phyloP scores from a whole-genome alignment of 1,140 invertebrate species.

The Pseudomyrmex concolor region DNA sequence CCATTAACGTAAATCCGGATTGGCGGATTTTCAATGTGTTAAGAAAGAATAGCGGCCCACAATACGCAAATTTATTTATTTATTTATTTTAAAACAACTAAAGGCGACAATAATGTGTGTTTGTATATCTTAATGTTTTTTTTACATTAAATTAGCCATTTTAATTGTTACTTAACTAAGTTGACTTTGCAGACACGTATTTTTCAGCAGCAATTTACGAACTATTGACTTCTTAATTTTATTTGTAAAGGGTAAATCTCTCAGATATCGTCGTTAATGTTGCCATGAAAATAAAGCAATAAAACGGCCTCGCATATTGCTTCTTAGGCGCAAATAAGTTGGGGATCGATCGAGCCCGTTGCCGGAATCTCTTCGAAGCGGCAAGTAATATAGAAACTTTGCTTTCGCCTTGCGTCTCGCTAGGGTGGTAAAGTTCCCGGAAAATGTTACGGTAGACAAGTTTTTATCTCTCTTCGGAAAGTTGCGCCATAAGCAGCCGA shows the following conservation, averaged over 20 bases:
- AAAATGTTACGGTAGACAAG: slow-evolving; percentile 58
- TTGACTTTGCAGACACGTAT: neutral
- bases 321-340: slow-evolving; percentile 58
- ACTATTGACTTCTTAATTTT: neutral
- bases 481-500: slow-evolving; percentile 53
- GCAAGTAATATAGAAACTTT: slow-evolving; percentile 65
- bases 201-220: neutral
- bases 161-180: neutral
- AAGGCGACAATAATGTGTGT: too few relatives aligned
- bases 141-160: neutral
- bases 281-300: slow-evolving; percentile 22
- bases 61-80: too few relatives aligned
- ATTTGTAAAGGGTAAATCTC: neutral
- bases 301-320: slow-evolving; percentile 38
- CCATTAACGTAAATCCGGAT: too few relatives aligned
- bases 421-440: slow-evolving; percentile 53
- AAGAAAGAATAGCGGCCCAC: too few relatives aligned
- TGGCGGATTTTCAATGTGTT: too few relatives aligned
- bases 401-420: slow-evolving; percentile 50
- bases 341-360: slow-evolving; percentile 57
- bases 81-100: too few relatives aligned
- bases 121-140: neutral
- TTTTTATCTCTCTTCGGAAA: slow-evolving; percentile 63
- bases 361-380: slow-evolving; percentile 53
- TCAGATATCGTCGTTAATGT: neutral